Conservation (phyloP, 2,888 invertebrate species). For the Chloromyia formosa region DNA sequence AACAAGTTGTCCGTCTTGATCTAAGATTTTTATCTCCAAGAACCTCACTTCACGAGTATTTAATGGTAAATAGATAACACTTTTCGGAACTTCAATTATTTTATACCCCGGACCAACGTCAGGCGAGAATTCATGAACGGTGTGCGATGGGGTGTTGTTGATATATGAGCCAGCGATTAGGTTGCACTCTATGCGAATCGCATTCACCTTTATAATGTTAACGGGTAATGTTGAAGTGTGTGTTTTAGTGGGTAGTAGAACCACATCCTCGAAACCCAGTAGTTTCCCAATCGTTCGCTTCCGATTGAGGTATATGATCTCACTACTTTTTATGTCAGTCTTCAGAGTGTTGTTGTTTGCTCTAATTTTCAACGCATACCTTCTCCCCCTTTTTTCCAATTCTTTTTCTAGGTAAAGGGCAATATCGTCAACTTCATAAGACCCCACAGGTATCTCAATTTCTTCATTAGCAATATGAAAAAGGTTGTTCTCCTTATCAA, state of each 20-base stretch:
- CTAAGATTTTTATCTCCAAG: constrained; percentile 55
- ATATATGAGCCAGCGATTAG: constrained; percentile 50
- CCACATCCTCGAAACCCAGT: constrained; percentile 47
- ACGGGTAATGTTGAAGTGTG: constrained; percentile 56
- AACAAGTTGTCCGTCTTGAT: constrained; percentile 55
- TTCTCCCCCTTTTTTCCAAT: background rate
- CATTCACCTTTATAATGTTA: constrained; percentile 54
- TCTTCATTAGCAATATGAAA: constrained; percentile 52
- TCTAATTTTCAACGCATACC: constrained; percentile 41
- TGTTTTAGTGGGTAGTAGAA: constrained; percentile 45
- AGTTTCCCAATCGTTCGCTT: constrained; percentile 45
- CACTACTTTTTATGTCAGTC: constrained; percentile 38
- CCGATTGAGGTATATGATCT: constrained; percentile 41
- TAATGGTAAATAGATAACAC: constrained; percentile 58
- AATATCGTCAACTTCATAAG: constrained; percentile 57
- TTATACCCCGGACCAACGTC: constrained; percentile 57
- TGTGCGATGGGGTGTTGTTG: constrained; percentile 54
- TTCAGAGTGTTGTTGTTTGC: constrained; percentile 47
- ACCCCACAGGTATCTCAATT: constrained; percentile 53
- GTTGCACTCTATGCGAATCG: constrained; percentile 48
- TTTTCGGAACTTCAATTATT: constrained; percentile 56
- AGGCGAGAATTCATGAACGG: constrained; percentile 58
- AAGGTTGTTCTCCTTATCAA: constrained; percentile 56
- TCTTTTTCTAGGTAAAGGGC: constrained; percentile 44
- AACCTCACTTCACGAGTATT: constrained; percentile 56